Percentiles rank a stretch among this genome's conserved stretches.
These are phyloP conservation scores for Brachionus sp. DNA, from an alignment of 1,140 invertebrate genomes.

Conservation along the genomic window DNA sequence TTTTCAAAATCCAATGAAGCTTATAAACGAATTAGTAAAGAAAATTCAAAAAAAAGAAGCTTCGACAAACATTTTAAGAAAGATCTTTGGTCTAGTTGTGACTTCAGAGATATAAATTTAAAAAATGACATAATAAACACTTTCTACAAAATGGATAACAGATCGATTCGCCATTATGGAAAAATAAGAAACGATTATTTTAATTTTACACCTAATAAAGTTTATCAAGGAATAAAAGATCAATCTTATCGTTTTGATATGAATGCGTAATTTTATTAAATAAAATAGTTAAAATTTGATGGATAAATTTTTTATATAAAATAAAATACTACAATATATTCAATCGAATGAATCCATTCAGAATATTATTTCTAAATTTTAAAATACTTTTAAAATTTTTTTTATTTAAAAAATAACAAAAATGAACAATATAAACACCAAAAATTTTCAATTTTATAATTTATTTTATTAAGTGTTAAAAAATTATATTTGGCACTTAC, in stretches of 20 bases:
- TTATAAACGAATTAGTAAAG: not conserved
- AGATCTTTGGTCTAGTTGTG: constrained; percentile 3
- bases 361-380: too few species aligned
- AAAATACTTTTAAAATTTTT: too few species aligned
- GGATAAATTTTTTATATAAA: too few species aligned
- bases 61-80: not conserved
- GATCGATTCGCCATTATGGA: not conserved
- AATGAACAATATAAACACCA: too few species aligned
- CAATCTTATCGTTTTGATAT: not conserved
- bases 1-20: not conserved
- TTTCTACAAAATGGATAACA: constrained; percentile 20
- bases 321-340: too few species aligned
- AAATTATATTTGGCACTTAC: too few species aligned
- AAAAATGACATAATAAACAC: constrained; percentile 23
- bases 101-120: constrained; percentile 15
- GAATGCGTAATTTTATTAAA: not conserved
- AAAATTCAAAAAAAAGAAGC: not conserved
- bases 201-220: not conserved
- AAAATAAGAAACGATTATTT: not conserved
- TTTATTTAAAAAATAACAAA: too few species aligned
- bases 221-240: not conserved
- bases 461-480: too few species aligned
- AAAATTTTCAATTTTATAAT: too few species aligned
- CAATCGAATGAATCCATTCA: too few species aligned
- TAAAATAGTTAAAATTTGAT: too few species aligned